Evolutionary conservation across 1,140 invertebrate species (phyloP).

Genomic region (Eurytemora carolleeae): DNA sequence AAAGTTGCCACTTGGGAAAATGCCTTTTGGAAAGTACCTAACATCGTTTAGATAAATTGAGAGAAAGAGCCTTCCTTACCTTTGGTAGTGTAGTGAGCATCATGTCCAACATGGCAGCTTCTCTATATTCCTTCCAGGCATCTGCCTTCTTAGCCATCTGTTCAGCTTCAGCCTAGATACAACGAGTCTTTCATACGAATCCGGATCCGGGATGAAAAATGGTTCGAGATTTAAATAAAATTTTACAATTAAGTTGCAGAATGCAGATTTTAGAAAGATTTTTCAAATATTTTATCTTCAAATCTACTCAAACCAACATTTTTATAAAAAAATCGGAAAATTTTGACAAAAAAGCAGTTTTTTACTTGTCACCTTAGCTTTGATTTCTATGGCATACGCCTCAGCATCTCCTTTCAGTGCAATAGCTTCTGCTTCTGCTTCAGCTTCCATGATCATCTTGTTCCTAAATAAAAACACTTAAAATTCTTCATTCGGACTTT

Average conservation of each 20-base stretch:
- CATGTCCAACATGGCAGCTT: conserved; percentile 93
- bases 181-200: too few relatives aligned
- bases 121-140: conserved; percentile 85
- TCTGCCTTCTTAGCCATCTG: conserved; percentile 92
- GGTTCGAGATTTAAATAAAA: too few relatives aligned
- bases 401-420: conserved; percentile 64
- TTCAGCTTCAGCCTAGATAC: conserved; percentile 60
- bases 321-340: too few relatives aligned
- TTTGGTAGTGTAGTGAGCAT: conserved; percentile 84
- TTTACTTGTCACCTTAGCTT: conserved; percentile 51
- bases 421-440: conserved; percentile 79
- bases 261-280: too few relatives aligned
- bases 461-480: conserved; percentile 32
- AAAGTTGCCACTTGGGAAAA: too few relatives aligned
- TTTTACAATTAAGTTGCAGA: too few relatives aligned
- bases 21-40: too few relatives aligned
- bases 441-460: conserved; percentile 64
- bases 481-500: too few relatives aligned
- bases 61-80: conserved; percentile 33
- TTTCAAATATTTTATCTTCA: too few relatives aligned
- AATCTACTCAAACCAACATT: too few relatives aligned
- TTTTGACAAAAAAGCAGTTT: too few relatives aligned
- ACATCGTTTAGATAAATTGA: background rate
- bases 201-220: too few relatives aligned
- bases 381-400: conserved; percentile 76